These are phyloP conservation scores for Micrasema longulum DNA, from an alignment of 1,140 invertebrate genomes.

Conservation along the genomic window DNA sequence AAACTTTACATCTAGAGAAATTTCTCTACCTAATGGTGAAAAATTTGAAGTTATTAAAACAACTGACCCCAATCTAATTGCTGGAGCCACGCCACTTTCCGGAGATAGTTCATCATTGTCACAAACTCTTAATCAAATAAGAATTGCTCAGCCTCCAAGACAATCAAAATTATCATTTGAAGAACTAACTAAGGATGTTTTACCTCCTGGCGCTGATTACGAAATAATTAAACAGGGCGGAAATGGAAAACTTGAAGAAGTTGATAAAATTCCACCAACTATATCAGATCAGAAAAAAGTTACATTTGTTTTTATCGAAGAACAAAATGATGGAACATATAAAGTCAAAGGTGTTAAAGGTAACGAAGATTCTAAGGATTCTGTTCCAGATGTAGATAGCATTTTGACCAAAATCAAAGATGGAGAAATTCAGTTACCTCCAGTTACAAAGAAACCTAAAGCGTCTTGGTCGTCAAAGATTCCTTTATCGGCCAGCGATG, in stretches of 20 bases:
- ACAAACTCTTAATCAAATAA: constrained; percentile 59
- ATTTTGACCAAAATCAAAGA: constrained; percentile 85
- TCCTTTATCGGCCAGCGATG: constrained; percentile 36
- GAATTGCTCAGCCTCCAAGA: constrained; percentile 60
- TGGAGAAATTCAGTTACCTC: constrained; percentile 83
- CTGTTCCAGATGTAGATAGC: constrained; percentile 80
- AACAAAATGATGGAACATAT: constrained; percentile 84
- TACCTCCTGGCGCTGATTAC: constrained; percentile 81
- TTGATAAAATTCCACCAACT: constrained; percentile 74
- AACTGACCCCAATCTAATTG: constrained; percentile 73
- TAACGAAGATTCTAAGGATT: constrained; percentile 78
- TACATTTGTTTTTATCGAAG: constrained; percentile 86
- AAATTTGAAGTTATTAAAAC: constrained; percentile 79
- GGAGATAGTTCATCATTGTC: constrained; percentile 62
- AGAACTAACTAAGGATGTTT: constrained; percentile 79
- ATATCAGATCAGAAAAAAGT: constrained; percentile 85
- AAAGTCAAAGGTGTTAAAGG: constrained; percentile 85
- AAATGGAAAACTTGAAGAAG: constrained; percentile 77
- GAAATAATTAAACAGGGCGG: constrained; percentile 80
- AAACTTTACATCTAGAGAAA: constrained; percentile 79
- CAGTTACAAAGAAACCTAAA: constrained; percentile 64
- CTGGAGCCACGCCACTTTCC: constrained; percentile 64
- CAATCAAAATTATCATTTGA: constrained; percentile 71
- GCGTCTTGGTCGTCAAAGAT: constrained; percentile 62
- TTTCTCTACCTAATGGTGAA: constrained; percentile 79